Evolutionary conservation across 2,113 vertebrate genomes (phyloP).

Genomic region (Thunnus maccoyii): DNA sequence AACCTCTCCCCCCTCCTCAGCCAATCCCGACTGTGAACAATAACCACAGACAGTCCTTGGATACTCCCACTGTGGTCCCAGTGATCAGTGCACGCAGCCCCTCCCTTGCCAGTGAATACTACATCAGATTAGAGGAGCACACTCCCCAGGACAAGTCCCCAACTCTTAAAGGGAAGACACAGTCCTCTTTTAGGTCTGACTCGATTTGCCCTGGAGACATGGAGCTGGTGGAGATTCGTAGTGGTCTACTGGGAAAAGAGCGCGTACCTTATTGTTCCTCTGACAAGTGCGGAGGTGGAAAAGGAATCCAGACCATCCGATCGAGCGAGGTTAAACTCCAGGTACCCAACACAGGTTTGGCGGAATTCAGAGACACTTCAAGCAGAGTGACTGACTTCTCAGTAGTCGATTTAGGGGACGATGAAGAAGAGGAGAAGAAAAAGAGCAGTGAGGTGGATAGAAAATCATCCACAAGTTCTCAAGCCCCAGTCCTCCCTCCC

Average conservation of each 20-base stretch:
- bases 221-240: slow-evolving; percentile 85
- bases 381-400: slow-evolving; percentile 86
- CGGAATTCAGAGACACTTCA: slow-evolving; percentile 82
- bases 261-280: slow-evolving; percentile 73
- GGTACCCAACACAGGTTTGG: slow-evolving; percentile 81
- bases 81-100: slow-evolving; percentile 95
- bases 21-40: slow-evolving; percentile 83
- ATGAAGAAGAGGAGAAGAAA: slow-evolving; percentile 70
- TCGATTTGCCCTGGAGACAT: slow-evolving; percentile 78
- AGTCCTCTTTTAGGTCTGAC: slow-evolving; percentile 53
- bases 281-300: slow-evolving; percentile 62
- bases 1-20: slow-evolving; percentile 85
- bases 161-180: slow-evolving; percentile 75
- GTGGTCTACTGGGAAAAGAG: slow-evolving; percentile 80
- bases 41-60: slow-evolving; percentile 88
- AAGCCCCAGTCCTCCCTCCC: slow-evolving; percentile 88
- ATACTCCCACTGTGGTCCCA: slow-evolving; percentile 92
- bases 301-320: slow-evolving; percentile 78
- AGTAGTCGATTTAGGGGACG: slow-evolving; percentile 83
- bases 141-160: slow-evolving; percentile 86
- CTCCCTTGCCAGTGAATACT: slow-evolving; percentile 93
- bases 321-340: slow-evolving; percentile 84
- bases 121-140: slow-evolving; percentile 93
- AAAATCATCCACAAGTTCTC: slow-evolving; percentile 71
- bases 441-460: slow-evolving; percentile 49